These are phyloP conservation scores for Drosophila melanosoma DNA, from an alignment of 2,888 invertebrate species.

Conservation along the genomic window DNA sequence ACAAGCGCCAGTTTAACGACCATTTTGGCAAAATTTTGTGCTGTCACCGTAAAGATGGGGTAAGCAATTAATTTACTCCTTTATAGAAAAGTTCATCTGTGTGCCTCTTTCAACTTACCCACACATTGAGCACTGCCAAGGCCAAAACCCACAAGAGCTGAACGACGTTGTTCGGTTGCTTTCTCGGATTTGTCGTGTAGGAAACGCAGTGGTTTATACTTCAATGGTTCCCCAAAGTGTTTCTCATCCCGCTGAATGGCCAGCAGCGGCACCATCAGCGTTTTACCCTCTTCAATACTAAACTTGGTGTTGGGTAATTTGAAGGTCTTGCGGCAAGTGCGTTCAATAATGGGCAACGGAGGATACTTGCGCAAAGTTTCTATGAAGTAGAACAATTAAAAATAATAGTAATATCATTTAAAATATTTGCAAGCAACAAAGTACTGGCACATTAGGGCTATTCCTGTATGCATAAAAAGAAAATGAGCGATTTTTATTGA, in stretches of 20 bases:
- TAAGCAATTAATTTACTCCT: not conserved
- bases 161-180: conserved; percentile 7
- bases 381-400: conserved; percentile 28
- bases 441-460: too few relatives aligned
- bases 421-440: not conserved
- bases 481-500: too few relatives aligned
- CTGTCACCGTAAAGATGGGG: conserved; percentile 50
- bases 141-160: conserved; percentile 83
- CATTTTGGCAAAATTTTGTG: conserved; percentile 81
- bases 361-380: conserved; percentile 85
- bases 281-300: conserved; percentile 82
- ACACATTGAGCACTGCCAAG: conserved; percentile 84
- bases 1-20: conserved; percentile 81
- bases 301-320: conserved; percentile 80
- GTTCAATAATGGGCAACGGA: conserved; percentile 83
- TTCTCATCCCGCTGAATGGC: conserved; percentile 85
- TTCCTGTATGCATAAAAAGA: too few relatives aligned
- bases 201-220: conserved; percentile 85
- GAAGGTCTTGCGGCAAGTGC: conserved; percentile 83
- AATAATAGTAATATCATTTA: not conserved
- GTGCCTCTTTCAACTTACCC: conserved; percentile 69
- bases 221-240: conserved; percentile 84
- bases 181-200: conserved; percentile 62
- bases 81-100: not conserved
- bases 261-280: conserved; percentile 83